A percentile compares a stretch with the other conserved stretches of the same genome.
These are phyloP conservation scores for Eumeta japonica DNA, from an alignment of 1,140 invertebrate genomes.

Conservation along the genomic window DNA sequence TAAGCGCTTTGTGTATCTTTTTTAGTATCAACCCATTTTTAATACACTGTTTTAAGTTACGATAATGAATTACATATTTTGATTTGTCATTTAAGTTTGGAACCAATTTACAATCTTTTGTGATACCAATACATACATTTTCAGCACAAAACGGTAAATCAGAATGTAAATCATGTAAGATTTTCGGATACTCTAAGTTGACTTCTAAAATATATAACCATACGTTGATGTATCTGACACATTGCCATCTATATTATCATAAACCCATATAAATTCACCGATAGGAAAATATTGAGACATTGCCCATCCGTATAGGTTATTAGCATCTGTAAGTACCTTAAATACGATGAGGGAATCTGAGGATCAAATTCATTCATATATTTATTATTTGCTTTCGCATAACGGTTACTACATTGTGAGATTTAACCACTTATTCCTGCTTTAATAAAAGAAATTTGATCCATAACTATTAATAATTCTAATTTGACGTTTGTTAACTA, in stretches of 20 bases:
- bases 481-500: slow-evolving; percentile 27
- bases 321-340: slow-evolving; percentile 56
- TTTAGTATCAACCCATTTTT: slow-evolving; percentile 42
- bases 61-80: too few species aligned
- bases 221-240: too few species aligned
- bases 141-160: too few species aligned
- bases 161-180: too few species aligned
- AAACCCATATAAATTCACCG: slow-evolving; percentile 47
- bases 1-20: too few species aligned
- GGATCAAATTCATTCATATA: slow-evolving; percentile 17
- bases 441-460: slow-evolving; percentile 36
- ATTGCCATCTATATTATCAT: slow-evolving; percentile 43
- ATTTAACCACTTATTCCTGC: slow-evolving; percentile 38
- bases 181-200: too few species aligned
- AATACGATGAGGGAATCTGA: slow-evolving; percentile 20
- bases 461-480: slow-evolving; percentile 39
- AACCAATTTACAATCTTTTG: too few species aligned
- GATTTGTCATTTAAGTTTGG: too few species aligned
- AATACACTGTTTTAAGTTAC: too few species aligned
- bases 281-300: slow-evolving; percentile 48
- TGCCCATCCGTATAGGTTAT: slow-evolving; percentile 59
- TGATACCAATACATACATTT: too few species aligned
- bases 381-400: slow-evolving; percentile 36
- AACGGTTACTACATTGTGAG: slow-evolving; percentile 24
- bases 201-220: too few species aligned